Base-by-base conservation (phyloP, 2,888 invertebrate genomes). In the Drosophila phalerata region DNA sequence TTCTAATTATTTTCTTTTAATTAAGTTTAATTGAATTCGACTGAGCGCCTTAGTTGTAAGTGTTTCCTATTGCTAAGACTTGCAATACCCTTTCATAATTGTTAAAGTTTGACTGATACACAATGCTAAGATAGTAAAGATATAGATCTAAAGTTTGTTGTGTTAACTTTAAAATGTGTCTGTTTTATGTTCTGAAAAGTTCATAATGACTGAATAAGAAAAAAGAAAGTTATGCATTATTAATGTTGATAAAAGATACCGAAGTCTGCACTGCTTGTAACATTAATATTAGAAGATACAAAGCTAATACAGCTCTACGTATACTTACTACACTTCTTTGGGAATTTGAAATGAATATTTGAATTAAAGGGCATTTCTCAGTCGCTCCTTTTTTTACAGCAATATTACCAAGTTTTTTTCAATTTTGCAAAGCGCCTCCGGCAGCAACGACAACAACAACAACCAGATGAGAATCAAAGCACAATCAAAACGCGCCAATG, bases 11-110 rank as follows among this genome's bases (percentile, higher is more conserved):
- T 79, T 71, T 72, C 64, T 55, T 68, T 77, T 62, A 64, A 66
- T 70, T 56, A 60, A 69, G 48, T 64, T 77, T 64, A 73, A 81
- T 73, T 68, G 70, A 83, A 73, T 66, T 80, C 8, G 67, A 51
- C 51, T 47, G 53, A 49, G 51, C 34, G 32, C 43, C 40, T 56
- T 43, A 66, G 57, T 49, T 66, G 53, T 49, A 58, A 67, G 28
- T 43, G 34, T 49, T 49, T 47, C n/a, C 42, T 25, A 34, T 52
- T 53, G 56, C 49, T 53, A 49, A 43, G 40, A n/a, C 45, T 22
- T 30, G n/a, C 0, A 34, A 62, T 49, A 62, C 48, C 30, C 62
- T 53, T 17, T 32, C 5, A 8, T 11, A 22, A 6, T n/a, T 28
- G 22, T 0, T 1, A 13, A 3, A 30, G 3, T 19, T 19, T 13